Conservation (phyloP, 2,113 vertebrate genomes). For the Trematocara marginatum region DNA sequence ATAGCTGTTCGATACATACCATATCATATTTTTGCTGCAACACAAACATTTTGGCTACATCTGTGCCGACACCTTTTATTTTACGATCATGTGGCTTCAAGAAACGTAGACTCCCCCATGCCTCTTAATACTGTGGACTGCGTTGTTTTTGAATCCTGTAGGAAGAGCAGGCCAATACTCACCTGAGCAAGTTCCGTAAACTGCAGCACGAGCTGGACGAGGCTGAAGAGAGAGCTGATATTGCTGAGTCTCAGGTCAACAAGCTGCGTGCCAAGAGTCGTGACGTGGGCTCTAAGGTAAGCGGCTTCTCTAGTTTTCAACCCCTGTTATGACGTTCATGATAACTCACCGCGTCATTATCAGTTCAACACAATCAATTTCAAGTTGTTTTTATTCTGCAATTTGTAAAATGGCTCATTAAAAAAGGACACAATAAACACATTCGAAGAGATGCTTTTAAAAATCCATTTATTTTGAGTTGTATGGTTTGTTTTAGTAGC, state of each 20-base stretch:
- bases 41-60: neutral
- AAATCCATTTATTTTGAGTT: conserved; percentile 5
- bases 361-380: neutral
- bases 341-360: neutral
- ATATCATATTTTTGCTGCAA: neutral
- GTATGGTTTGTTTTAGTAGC: neutral
- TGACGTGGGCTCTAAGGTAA: conserved; percentile 72
- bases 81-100: neutral
- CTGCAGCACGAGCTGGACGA: conserved; percentile 79
- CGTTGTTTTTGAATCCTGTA: neutral
- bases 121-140: neutral
- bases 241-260: conserved; percentile 79
- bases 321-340: neutral
- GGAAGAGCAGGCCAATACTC: conserved; percentile 76
- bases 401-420: neutral
- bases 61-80: neutral
- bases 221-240: conserved; percentile 75
- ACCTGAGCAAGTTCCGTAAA: conserved; percentile 76
- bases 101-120: neutral
- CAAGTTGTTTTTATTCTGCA: neutral
- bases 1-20: accelerated
- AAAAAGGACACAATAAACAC: neutral
- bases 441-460: neutral
- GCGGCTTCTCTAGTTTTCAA: neutral
- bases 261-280: conserved; percentile 75